Percentiles rank a stretch among this genome's conserved stretches.
Conservation (phyloP, 2,888 invertebrate species). For the Hypolimnas misippus region DNA sequence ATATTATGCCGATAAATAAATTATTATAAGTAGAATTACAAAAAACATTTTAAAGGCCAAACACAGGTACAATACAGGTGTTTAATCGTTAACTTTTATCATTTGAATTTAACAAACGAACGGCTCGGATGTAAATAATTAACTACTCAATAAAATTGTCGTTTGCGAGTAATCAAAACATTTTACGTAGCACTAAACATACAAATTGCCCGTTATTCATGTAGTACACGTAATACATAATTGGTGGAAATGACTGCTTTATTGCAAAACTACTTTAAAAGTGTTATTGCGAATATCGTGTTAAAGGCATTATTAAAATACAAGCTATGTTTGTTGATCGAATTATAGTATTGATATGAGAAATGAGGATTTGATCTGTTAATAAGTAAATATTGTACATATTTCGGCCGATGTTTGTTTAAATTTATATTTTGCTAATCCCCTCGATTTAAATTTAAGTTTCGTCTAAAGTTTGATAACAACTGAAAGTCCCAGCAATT, state of each 20-base stretch:
- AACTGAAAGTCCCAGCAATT: slow-evolving; percentile 59
- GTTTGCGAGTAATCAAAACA: slow-evolving; percentile 63
- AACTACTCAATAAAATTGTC: slow-evolving; percentile 58
- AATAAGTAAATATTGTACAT: neutral
- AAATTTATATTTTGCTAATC: slow-evolving; percentile 5
- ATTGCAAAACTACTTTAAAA: slow-evolving; percentile 6
- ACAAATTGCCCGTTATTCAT: slow-evolving; percentile 62
- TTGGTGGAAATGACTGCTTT: slow-evolving; percentile 3
- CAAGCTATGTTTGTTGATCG: too few species aligned
- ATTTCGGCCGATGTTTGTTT: neutral
- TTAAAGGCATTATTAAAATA: too few species aligned
- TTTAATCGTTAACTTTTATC: slow-evolving; percentile 1
- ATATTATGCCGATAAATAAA: too few species aligned
- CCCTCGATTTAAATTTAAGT: slow-evolving; percentile 22
- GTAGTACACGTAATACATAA: slow-evolving; percentile 25
- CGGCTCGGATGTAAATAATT: slow-evolving; percentile 43
- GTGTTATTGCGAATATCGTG: neutral
- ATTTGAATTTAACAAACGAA: slow-evolving; percentile 10
- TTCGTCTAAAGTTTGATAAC: slow-evolving; percentile 29
- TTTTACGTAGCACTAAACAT: slow-evolving; percentile 62
- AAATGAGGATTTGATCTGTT: too few species aligned
- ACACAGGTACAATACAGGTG: too few species aligned
- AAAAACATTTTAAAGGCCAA: too few species aligned
- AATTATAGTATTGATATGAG: too few species aligned
- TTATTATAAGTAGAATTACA: too few species aligned